A percentile compares a stretch with the other conserved stretches of the same genome.
Conservation (phyloP, 2,888 invertebrate species). For the Netelia inedita region DNA sequence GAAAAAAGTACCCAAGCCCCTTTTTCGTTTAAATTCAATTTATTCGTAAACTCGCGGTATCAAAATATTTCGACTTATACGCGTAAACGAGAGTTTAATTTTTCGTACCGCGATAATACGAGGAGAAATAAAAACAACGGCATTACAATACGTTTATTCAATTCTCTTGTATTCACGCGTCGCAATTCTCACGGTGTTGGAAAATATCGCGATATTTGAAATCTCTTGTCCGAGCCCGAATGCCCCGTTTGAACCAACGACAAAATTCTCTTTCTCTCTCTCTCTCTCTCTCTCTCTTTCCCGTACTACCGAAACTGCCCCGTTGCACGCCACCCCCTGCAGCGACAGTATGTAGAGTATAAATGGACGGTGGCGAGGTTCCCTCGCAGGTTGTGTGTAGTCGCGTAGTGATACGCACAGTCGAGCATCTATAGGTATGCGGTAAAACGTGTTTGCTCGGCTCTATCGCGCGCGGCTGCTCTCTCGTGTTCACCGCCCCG, state of each 20-base stretch:
- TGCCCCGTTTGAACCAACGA: conserved; percentile 19
- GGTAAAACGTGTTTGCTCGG: conserved; percentile 65
- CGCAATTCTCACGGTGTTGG: not conserved
- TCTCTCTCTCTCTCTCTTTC: not conserved
- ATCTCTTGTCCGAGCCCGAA: conserved; percentile 52
- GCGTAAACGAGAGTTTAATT: no score
- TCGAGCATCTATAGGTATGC: conserved; percentile 41
- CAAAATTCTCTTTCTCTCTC: conserved; percentile 15
- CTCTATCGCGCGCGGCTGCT: conserved; percentile 56
- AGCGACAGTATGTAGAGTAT: conserved; percentile 24
- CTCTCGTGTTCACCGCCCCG: conserved; percentile 61
- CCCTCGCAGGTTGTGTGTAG: conserved; percentile 33
- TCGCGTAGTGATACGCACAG: conserved; percentile 3
- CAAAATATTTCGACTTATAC: no score
- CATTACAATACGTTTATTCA: conserved; percentile 37
- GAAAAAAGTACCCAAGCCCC: no score
- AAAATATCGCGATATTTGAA: conserved; percentile 49
- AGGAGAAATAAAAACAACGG: conserved; percentile 1
- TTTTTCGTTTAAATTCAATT: no score
- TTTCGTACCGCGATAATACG: not conserved
- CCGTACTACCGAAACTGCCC: not conserved
- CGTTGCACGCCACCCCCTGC: conserved; percentile 19
- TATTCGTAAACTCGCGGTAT: no score
- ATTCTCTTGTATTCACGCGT: conserved; percentile 18
- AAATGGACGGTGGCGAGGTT: conserved; percentile 45